Evolutionary conservation across 2,888 invertebrate genomes (phyloP), one percentile per base, ranked within the genome.

Genomic region (Drosophila testacea): DNA sequence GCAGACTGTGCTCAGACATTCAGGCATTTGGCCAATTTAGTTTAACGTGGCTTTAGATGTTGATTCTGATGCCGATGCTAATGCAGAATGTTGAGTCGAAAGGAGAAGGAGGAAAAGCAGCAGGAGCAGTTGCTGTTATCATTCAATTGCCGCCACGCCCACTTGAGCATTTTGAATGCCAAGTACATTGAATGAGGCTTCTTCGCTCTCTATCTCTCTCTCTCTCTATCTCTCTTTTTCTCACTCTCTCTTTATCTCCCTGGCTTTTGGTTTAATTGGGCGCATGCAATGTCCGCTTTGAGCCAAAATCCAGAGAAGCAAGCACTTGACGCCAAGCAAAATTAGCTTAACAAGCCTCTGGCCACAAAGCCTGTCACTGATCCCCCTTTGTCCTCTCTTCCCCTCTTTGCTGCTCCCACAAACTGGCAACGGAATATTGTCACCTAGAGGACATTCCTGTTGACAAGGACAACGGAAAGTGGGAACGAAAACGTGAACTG

Each of bases 101-200:
- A 36, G 6, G 4, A 22, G 16, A 10, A 34, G 56, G 22, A 57
- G 16, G 7, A 34, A 52, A 16, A 57, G 69, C 57, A 41, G 60
- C 55, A 44, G 69, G 32, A 52, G 76, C 46, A 57, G 68, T 39
- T 69, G 74, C 61, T 73, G 72, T 71, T 77, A 83, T 86, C 84
- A 86, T 86, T 83, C 81, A 81, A 86, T 86, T 83, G 83, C 68
- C 51, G 70, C 69, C 72, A 73, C 65, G 78, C 65, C 65, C 74
- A 79, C 70, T 79, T 76, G 44, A 77, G 60, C 69, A 72, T 67
- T 81, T 77, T 69, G 75, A 75, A 84, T 79, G 67, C 65, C 72
- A 75, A 75, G 69, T 80, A 42, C 50, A 63, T 56, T 70, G 74
- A 60, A 65, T 66, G 75, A 70, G 60, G 73, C 63, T 75, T 54